Evolutionary conservation across 2,888 invertebrate species (phyloP).

Genomic region (Belgica antarctica): DNA sequence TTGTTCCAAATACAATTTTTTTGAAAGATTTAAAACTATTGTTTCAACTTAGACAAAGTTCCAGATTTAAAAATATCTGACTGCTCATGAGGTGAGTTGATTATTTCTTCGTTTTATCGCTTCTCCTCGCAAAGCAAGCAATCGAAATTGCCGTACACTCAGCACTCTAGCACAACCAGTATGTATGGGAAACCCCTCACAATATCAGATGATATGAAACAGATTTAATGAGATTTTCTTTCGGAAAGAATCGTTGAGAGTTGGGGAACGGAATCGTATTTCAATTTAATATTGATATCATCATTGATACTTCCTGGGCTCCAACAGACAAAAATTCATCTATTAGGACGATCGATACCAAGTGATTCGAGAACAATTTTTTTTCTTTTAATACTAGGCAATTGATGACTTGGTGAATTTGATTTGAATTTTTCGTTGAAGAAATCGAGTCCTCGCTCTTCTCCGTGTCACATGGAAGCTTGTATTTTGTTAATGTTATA

Average conservation of each 20-base stretch:
- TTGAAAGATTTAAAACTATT: too few species aligned
- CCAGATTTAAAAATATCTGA: too few species aligned
- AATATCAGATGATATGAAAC: conserved; percentile 32
- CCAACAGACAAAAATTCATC: too few species aligned
- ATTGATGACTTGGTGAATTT: conserved; percentile 5
- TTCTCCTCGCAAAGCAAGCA: too few species aligned
- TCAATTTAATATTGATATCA: conserved; percentile 28
- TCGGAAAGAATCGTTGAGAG: not conserved
- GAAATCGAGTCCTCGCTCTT: not conserved
- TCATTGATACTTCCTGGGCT: not conserved
- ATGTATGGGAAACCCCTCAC: conserved; percentile 16
- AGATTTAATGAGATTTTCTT: conserved; percentile 42
- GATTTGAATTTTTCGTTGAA: not conserved
- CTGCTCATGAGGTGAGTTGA: too few species aligned
- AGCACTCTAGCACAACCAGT: not conserved
- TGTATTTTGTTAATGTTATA: conserved; percentile 4
- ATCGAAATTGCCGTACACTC: too few species aligned
- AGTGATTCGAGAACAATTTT: not conserved
- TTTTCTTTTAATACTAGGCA: too few species aligned
- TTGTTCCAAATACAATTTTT: too few species aligned
- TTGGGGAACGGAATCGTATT: conserved; percentile 10
- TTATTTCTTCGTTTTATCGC: too few species aligned
- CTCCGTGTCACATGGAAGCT: not conserved
- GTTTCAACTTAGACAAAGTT: too few species aligned
- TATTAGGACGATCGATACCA: not conserved